phyloP scores from a whole-genome alignment of 2,888 invertebrate species.

The Phengaris alcon region DNA sequence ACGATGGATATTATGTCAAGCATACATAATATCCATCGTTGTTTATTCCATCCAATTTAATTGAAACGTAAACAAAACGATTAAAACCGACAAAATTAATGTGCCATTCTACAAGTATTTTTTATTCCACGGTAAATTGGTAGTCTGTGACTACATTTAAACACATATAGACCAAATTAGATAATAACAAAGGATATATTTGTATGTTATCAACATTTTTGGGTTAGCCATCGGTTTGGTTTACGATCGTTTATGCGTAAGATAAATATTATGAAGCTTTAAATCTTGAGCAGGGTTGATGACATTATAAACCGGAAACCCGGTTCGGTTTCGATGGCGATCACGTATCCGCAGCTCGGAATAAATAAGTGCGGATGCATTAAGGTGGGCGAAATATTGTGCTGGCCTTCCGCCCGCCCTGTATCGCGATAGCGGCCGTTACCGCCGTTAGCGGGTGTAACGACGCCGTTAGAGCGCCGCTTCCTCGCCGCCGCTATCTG shows the following conservation, averaged over 20 bases:
- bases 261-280: not conserved
- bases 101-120: too few relatives aligned
- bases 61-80: too few relatives aligned
- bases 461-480: conserved; percentile 66
- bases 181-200: too few relatives aligned
- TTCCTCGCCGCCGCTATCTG: conserved; percentile 49
- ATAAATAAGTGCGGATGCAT: conserved; percentile 78
- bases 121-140: too few relatives aligned
- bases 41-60: too few relatives aligned
- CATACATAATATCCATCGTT: too few relatives aligned
- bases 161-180: too few relatives aligned
- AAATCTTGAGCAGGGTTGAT: conserved; percentile 8
- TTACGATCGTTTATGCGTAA: not conserved
- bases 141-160: too few relatives aligned
- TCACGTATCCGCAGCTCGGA: conserved; percentile 60
- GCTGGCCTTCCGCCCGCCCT: conserved; percentile 59
- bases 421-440: conserved; percentile 66
- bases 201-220: not conserved
- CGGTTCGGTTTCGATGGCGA: conserved; percentile 44
- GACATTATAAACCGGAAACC: conserved; percentile 33
- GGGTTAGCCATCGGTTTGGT: not conserved
- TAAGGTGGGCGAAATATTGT: conserved; percentile 67
- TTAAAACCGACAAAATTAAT: too few relatives aligned
- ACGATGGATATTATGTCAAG: too few relatives aligned
- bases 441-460: conserved; percentile 54